These are phyloP conservation scores for Lithobius niger DNA, from an alignment of 1,140 invertebrate species.

Conservation along the genomic window DNA sequence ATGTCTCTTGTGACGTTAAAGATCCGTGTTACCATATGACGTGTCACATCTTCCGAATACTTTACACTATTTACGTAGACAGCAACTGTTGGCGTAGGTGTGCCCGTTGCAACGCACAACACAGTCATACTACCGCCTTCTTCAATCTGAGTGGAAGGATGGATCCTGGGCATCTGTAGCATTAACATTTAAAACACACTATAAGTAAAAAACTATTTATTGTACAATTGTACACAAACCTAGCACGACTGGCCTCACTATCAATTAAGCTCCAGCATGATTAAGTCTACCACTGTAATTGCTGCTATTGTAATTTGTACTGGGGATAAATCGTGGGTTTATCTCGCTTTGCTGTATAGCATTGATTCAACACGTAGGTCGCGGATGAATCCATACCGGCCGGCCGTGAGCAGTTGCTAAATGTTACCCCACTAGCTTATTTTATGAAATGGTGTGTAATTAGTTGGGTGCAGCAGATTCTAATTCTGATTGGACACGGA, in stretches of 20 bases:
- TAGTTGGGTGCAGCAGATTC: too few species aligned
- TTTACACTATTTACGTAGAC: conserved; percentile 53
- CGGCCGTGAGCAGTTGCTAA: too few species aligned
- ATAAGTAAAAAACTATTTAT: not conserved
- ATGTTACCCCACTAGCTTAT: too few species aligned
- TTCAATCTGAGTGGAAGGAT: conserved; percentile 61
- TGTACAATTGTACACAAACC: not conserved
- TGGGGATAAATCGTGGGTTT: not conserved
- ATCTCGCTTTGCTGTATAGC: not conserved
- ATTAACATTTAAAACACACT: conserved; percentile 12
- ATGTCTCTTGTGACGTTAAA: conserved; percentile 66
- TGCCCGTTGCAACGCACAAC: conserved; percentile 64
- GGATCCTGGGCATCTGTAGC: conserved; percentile 56
- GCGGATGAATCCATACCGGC: too few species aligned
- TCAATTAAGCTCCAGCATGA: not conserved
- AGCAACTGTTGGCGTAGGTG: conserved; percentile 64
- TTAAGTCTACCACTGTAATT: not conserved
- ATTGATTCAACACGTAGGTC: too few species aligned
- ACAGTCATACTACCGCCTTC: conserved; percentile 72
- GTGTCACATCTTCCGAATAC: conserved; percentile 46
- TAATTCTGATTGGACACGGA: too few species aligned
- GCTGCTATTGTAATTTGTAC: not conserved
- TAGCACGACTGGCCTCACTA: not conserved
- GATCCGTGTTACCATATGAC: conserved; percentile 65
- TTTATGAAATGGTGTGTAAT: too few species aligned